phyloP scores from a whole-genome alignment of 1,140 invertebrate genomes.

The Halesus radiatus region DNA sequence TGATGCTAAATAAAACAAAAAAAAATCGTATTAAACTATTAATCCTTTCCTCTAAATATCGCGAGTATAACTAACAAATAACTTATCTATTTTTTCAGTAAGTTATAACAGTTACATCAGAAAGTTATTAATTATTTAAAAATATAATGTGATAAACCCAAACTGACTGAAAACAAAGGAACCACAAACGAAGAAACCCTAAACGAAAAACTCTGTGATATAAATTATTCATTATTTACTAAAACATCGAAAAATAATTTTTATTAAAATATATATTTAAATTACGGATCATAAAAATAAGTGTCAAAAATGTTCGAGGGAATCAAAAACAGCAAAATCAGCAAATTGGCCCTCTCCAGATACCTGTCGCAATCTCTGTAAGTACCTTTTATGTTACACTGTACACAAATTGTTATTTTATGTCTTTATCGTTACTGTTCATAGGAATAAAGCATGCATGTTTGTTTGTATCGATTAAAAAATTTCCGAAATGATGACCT shows the following conservation, averaged over 20 bases:
- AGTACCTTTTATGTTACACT: conserved; percentile 60
- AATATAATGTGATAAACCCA: conserved; percentile 47
- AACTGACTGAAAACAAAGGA: conserved; percentile 44
- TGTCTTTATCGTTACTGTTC: too few species aligned
- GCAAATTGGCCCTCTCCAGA: conserved; percentile 78
- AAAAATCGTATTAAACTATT: too few species aligned
- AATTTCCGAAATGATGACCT: too few species aligned
- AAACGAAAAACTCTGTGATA: conserved; percentile 47
- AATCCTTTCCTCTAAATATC: too few species aligned
- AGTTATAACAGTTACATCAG: not conserved
- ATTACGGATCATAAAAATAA: conserved; percentile 58
- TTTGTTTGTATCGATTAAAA: too few species aligned
- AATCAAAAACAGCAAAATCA: conserved; percentile 79
- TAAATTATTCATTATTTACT: conserved; percentile 31
- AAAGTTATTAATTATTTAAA: conserved; percentile 45
- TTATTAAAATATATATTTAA: conserved; percentile 6
- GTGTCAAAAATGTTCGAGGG: conserved; percentile 78
- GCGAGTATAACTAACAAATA: too few species aligned
- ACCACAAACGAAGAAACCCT: conserved; percentile 32
- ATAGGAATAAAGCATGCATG: too few species aligned
- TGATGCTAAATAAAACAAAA: too few species aligned
- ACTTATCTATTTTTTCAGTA: conserved; percentile 8
- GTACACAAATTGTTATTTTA: too few species aligned
- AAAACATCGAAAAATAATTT: conserved; percentile 24
- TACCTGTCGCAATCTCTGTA: conserved; percentile 82